Conservation (phyloP, 2,797 vertebrate species). For the Rhynchotus rufescens region DNA sequence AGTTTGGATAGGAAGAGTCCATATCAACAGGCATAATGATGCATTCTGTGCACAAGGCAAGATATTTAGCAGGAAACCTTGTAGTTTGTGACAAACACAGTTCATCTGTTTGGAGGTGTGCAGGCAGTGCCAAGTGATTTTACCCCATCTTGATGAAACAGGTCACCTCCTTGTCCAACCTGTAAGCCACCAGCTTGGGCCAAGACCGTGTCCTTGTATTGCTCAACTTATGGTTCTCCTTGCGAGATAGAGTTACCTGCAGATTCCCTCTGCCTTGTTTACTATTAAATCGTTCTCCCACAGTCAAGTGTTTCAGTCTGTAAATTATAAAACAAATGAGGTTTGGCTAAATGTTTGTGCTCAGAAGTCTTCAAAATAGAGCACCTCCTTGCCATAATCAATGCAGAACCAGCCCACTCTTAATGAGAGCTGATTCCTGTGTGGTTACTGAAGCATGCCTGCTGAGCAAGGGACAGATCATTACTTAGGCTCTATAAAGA, state of each 20-base stretch:
- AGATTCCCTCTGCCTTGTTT: not conserved
- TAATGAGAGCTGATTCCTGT: constrained; percentile 20
- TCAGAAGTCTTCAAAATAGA: not conserved
- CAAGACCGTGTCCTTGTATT: not conserved
- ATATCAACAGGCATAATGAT: fast-evolving
- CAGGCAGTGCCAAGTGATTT: not conserved
- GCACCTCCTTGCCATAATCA: not conserved
- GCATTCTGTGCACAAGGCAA: not conserved
- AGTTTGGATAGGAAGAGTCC: not conserved
- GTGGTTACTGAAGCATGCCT: constrained; percentile 25
- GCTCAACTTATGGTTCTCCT: not conserved
- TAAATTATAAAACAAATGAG: constrained; percentile 10
- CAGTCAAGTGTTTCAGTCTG: not conserved
- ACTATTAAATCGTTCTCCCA: not conserved
- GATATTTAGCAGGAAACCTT: not conserved
- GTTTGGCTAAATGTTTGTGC: not conserved
- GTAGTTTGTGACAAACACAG: not conserved
- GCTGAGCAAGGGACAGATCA: not conserved
- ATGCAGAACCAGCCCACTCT: not conserved
- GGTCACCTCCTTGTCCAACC: not conserved
- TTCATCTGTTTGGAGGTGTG: not conserved
- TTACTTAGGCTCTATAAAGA: constrained; percentile 21
- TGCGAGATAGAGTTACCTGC: not conserved
- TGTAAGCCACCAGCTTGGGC: not conserved
- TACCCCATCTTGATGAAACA: not conserved